Percentiles rank a stretch among this genome's conserved stretches.
Conservation (phyloP, 2,888 invertebrate species). For the Euclidia mi region DNA sequence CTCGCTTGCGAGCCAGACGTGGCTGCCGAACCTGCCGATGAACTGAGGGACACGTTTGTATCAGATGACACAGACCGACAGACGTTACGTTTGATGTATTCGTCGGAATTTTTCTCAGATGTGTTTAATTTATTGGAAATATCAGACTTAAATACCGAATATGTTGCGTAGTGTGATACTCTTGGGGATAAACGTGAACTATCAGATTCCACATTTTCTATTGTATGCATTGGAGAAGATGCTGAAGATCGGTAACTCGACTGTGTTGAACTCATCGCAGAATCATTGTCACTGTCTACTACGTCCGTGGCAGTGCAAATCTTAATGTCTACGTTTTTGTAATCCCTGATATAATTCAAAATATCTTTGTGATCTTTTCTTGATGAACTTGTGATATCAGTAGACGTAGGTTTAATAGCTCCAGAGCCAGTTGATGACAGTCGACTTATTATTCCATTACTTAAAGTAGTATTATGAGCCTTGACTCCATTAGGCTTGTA, state of each 20-base stretch:
- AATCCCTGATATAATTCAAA: constrained; percentile 74
- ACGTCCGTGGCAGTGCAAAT: constrained; percentile 85
- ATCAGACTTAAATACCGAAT: constrained; percentile 84
- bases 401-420: constrained; percentile 57
- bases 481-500: constrained; percentile 66
- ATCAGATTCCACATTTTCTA: constrained; percentile 89
- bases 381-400: constrained; percentile 56
- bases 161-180: constrained; percentile 77
- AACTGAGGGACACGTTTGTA: constrained; percentile 92
- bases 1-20: constrained; percentile 94
- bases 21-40: constrained; percentile 92
- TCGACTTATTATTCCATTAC: constrained; percentile 67
- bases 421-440: constrained; percentile 57
- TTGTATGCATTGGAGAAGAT: constrained; percentile 93
- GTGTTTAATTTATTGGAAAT: constrained; percentile 73
- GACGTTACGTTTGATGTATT: constrained; percentile 89
- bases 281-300: constrained; percentile 96
- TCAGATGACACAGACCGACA: constrained; percentile 93
- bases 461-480: constrained; percentile 68
- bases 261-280: constrained; percentile 96
- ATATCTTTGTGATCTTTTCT: constrained; percentile 75
- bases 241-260: constrained; percentile 94
- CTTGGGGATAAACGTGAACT: constrained; percentile 87
- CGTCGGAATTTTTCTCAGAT: constrained; percentile 76
- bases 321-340: constrained; percentile 84